Percentiles rank a stretch among this genome's conserved stretches.
Conservation (phyloP, 2,113 vertebrate species). For the Egretta garzetta region DNA sequence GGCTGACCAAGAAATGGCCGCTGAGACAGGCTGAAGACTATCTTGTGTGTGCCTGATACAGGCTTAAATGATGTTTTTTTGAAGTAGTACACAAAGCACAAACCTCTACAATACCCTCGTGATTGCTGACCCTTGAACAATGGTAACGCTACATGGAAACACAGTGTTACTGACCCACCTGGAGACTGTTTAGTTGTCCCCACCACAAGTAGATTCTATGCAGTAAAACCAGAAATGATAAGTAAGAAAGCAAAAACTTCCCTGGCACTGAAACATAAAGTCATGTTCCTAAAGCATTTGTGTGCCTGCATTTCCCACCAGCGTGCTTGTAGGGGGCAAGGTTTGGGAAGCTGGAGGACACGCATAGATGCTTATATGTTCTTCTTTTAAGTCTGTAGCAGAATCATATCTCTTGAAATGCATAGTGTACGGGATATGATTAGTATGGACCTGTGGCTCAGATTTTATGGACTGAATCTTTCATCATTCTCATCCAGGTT, state of each 20-base stretch:
- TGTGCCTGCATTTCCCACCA: not conserved
- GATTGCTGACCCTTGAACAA: not conserved
- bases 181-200: not conserved
- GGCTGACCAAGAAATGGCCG: not conserved
- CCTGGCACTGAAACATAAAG: not conserved
- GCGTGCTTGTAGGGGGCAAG: not conserved
- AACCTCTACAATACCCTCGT: not conserved
- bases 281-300: not conserved
- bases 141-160: rapidly evolving
- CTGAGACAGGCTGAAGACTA: not conserved
- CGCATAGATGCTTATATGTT: not conserved
- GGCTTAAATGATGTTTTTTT: not conserved
- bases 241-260: not conserved
- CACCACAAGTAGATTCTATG: not conserved
- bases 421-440: not conserved
- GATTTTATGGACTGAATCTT: not conserved
- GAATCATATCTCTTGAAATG: not conserved
- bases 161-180: not conserved
- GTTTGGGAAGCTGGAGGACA: not conserved
- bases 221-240: not conserved
- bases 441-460: not conserved
- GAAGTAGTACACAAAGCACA: not conserved
- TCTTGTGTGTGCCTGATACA: not conserved
- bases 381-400: not conserved
- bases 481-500: not conserved